Evolutionary conservation across 2,797 vertebrate species (phyloP).

Genomic region (Leptodactylus fallax): DNA sequence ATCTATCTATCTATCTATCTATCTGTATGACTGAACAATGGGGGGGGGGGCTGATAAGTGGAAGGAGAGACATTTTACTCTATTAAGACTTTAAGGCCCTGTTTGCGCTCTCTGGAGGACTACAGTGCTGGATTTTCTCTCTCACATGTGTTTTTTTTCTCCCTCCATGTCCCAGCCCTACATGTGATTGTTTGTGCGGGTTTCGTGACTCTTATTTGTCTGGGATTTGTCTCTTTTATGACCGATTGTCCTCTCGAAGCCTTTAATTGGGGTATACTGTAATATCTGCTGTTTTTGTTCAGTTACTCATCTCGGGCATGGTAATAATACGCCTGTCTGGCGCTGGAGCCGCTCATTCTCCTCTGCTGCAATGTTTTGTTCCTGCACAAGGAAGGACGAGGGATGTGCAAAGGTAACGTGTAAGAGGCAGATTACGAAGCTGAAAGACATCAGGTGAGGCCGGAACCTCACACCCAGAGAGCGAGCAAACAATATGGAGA

Average conservation of each 20-base stretch:
- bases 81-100: too few species aligned
- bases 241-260: background rate
- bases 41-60: too few species aligned
- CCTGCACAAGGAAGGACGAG: background rate
- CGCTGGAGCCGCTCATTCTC: background rate
- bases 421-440: background rate
- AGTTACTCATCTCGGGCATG: background rate
- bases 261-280: background rate
- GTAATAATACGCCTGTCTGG: slow-evolving; percentile 1
- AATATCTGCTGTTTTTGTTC: background rate
- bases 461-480: background rate
- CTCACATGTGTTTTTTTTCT: background rate
- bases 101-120: too few species aligned
- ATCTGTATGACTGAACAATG: too few species aligned
- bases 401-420: background rate
- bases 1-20: too few species aligned
- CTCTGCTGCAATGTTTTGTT: background rate
- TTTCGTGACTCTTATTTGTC: background rate
- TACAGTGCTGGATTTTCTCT: background rate
- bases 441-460: background rate
- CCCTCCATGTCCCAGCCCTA: background rate
- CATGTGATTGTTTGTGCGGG: background rate
- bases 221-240: background rate
- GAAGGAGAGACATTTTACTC: too few species aligned
- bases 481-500: background rate